Percentiles rank a stretch among this genome's conserved stretches.
These are phyloP conservation scores for Sinocyclocheilus rhinocerous DNA, from an alignment of 2,113 vertebrate species.

Conservation along the genomic window DNA sequence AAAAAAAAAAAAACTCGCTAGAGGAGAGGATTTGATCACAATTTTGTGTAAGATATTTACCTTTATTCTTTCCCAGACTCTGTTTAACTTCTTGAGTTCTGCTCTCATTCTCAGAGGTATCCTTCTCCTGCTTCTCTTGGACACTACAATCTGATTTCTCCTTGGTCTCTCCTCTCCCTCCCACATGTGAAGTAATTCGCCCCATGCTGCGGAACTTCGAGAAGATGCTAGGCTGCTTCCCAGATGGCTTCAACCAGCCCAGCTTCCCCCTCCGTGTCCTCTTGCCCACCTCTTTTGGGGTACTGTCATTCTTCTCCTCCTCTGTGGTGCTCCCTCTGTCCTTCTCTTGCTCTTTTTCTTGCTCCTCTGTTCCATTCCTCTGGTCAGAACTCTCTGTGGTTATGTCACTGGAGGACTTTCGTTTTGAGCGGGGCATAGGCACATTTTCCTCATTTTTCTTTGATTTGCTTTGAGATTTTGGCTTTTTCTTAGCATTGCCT, in stretches of 20 bases:
- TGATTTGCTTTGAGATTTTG: constrained; percentile 80
- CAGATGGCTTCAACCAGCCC: constrained; percentile 85
- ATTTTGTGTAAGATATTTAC: too few relatives aligned
- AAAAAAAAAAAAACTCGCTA: too few relatives aligned
- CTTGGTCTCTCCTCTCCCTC: constrained; percentile 71
- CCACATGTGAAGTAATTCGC: constrained; percentile 77
- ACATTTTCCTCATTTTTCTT: constrained; percentile 75
- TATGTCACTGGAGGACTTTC: constrained; percentile 80
- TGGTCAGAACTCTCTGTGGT: constrained; percentile 32
- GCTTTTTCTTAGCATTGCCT: constrained; percentile 92
- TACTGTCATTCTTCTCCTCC: constrained; percentile 53
- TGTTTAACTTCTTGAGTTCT: not conserved
- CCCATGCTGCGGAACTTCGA: constrained; percentile 93
- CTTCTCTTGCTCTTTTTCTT: constrained; percentile 46
- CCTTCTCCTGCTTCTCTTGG: too few relatives aligned
- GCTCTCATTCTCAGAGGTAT: not conserved
- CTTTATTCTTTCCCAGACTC: constrained; percentile 45
- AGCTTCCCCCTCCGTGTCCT: constrained; percentile 83
- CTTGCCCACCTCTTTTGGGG: constrained; percentile 72
- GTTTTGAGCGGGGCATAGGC: constrained; percentile 88
- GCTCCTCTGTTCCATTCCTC: constrained; percentile 40
- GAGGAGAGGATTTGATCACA: too few relatives aligned
- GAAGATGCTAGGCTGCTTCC: constrained; percentile 94
- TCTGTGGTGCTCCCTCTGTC: constrained; percentile 36
- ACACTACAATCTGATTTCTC: constrained; percentile 60